phyloP scores from a whole-genome alignment of 2,797 vertebrate species.

The Furcifer pardalis region DNA sequence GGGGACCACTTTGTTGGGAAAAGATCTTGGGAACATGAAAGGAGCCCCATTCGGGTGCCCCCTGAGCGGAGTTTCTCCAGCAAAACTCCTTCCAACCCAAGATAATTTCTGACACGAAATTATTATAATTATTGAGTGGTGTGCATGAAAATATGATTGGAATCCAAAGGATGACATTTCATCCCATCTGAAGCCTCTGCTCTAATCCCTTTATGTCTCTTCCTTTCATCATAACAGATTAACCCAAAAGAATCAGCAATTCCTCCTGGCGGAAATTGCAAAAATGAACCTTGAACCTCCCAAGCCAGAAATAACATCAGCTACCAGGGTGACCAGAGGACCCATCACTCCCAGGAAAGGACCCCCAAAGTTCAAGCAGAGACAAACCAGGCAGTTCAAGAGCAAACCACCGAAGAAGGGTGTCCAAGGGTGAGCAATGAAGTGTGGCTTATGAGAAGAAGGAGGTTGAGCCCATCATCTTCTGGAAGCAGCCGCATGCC shows the following conservation, averaged over 20 bases:
- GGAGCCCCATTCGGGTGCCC: too few species aligned
- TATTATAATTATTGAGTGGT: not conserved
- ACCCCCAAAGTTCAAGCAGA: constrained; percentile 95
- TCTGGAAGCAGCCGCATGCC: not conserved
- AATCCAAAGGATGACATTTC: not conserved
- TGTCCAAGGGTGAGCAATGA: constrained; percentile 86
- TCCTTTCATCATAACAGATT: not conserved
- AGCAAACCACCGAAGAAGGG: constrained; percentile 97
- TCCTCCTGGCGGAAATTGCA: not conserved
- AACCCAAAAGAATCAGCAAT: not conserved
- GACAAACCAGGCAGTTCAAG: constrained; percentile 96
- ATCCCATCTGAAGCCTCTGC: not conserved
- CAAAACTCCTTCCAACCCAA: too few species aligned
- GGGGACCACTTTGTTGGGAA: too few species aligned
- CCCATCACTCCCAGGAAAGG: constrained; percentile 93
- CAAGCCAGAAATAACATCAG: constrained; percentile 87
- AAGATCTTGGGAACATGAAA: too few species aligned
- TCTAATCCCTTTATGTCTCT: not conserved
- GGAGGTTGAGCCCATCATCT: not conserved
- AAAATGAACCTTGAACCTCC: constrained; percentile 88
- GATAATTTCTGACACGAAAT: too few species aligned
- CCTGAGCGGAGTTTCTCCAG: too few species aligned
- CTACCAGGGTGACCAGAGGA: constrained; percentile 89
- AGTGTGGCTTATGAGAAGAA: not conserved
- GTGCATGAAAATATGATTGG: not conserved